Base-by-base conservation (phyloP, 2,797 vertebrate genomes). In the Oreonectes daqikongensis region DNA sequence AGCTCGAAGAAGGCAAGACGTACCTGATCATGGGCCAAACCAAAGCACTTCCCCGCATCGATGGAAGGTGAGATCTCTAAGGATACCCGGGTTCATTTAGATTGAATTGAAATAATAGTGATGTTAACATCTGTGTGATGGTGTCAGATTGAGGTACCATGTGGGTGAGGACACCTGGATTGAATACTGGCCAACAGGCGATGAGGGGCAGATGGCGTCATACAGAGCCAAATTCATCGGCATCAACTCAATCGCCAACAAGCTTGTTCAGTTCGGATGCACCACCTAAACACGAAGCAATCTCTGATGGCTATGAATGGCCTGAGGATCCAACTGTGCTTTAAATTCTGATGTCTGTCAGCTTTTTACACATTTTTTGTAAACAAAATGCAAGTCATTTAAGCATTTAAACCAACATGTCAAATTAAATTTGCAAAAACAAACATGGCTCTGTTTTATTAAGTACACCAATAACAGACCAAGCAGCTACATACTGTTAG, bases 1-100 rank as follows among this genome's bases (percentile, higher is more conserved):
- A 17, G 9, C 59, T 93, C 12, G 0, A 0, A 0, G 0, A 0
- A 1, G 85, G 67, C 1, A 91, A 89, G 59, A 73, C 61, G 2
- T 93, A 90, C 83, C 91, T 93, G 5, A 78, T 93, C 78, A 93
- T 93, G 92, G 92, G 92, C n/a, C 70, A 83, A 2, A 88, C 87
- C 32, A 77, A 17, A 20, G 84, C 90, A 42, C 84, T 89, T 40
- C 24, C 84, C 32, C 52, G 46, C 20, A 61, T 20, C 14, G 50
- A 69, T 6, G 68, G 38, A 38, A 73, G 61, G 85, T 86, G 76
- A 22, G 52, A 40, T 15, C 48, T 59, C 40, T 20, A 60, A 35
- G 8, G 32, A 35, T 40, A 12, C 11, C 11, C 2, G 11, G 38
- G 11, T 40, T 40, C 38, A 40, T 40, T 40, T 11, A 11, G 2